Conservation (phyloP, 2,797 vertebrate species). For the Tamandua tetradactyla region DNA sequence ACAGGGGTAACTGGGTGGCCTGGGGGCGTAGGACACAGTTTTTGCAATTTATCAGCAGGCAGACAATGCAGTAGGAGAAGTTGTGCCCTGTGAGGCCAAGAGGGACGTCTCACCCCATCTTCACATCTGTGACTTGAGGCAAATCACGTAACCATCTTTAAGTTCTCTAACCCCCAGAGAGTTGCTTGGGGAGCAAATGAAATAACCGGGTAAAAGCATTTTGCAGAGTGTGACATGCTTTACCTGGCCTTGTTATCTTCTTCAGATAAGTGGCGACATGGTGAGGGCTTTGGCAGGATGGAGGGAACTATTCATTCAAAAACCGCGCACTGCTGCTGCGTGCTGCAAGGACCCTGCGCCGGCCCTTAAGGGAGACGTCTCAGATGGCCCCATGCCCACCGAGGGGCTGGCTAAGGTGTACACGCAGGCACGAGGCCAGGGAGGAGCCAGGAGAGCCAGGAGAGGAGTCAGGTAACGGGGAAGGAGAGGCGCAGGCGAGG, state of each 20-base stretch:
- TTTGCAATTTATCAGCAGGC: neutral
- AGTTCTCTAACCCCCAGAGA: neutral
- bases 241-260: neutral
- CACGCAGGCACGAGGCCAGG: too few relatives aligned
- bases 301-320: neutral
- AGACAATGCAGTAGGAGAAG: too few relatives aligned
- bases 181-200: neutral
- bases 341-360: neutral
- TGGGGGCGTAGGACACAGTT: neutral
- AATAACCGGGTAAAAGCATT: neutral
- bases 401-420: neutral
- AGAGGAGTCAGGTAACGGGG: neutral
- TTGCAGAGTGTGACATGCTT: neutral
- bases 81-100: too few relatives aligned
- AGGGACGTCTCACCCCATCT: neutral
- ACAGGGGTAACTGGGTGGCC: accelerated
- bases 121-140: neutral
- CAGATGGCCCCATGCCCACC: too few relatives aligned
- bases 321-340: neutral
- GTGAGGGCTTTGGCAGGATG: too few relatives aligned
- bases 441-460: neutral
- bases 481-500: neutral
- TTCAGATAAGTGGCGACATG: neutral
- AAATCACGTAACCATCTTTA: neutral
- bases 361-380: neutral